phyloP scores from a whole-genome alignment of 2,888 invertebrate species.

The Parnassius mnemosyne region DNA sequence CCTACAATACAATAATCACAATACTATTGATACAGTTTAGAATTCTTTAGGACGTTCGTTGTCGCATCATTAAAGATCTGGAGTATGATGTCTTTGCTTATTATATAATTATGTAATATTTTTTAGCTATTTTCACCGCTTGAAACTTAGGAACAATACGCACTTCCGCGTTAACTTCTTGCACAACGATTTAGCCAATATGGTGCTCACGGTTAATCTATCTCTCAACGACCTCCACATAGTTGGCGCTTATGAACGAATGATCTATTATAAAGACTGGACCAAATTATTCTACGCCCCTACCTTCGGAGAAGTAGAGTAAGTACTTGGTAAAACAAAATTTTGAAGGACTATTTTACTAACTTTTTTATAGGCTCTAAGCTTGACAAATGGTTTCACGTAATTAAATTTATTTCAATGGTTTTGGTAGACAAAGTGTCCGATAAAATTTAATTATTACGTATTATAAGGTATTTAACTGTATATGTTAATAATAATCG shows the following conservation, averaged over 20 bases:
- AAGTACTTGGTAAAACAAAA: slow-evolving; percentile 34
- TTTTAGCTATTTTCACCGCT: too few species aligned
- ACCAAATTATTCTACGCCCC: slow-evolving; percentile 49
- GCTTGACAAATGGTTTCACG: slow-evolving; percentile 14
- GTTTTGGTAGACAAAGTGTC: too few species aligned
- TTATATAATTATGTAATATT: too few species aligned
- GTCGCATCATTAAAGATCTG: too few species aligned
- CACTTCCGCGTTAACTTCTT: too few species aligned
- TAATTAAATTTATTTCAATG: slow-evolving; percentile 19
- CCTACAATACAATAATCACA: slow-evolving; percentile 18
- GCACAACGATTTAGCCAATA: slow-evolving; percentile 46
- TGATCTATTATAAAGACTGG: slow-evolving; percentile 36
- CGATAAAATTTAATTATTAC: too few species aligned
- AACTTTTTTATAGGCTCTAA: slow-evolving; percentile 16
- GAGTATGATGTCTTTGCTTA: too few species aligned
- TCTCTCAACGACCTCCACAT: slow-evolving; percentile 59
- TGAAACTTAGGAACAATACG: too few species aligned
- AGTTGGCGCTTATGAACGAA: slow-evolving; percentile 55
- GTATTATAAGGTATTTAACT: too few species aligned
- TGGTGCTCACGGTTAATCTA: slow-evolving; percentile 43
- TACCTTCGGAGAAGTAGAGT: slow-evolving; percentile 57
- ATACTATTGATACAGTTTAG: slow-evolving; percentile 22
- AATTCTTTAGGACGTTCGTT: slow-evolving; percentile 26
- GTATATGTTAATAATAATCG: too few species aligned
- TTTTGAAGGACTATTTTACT: slow-evolving; percentile 20